Percentiles rank a stretch among this genome's conserved stretches.
phyloP scores from a whole-genome alignment of 2,888 invertebrate species.

The Cephus runcator region DNA sequence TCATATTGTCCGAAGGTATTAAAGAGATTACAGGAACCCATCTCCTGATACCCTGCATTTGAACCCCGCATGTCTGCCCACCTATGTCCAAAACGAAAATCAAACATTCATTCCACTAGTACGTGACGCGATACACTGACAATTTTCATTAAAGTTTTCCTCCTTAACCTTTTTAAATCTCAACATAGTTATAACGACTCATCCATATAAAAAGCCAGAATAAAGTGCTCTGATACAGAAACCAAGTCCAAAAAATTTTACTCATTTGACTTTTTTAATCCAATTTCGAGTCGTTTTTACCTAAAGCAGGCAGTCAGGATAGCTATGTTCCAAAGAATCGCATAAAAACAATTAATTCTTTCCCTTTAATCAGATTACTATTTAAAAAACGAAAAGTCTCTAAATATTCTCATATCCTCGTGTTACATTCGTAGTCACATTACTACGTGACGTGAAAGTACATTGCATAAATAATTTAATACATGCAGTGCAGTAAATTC shows the following conservation, averaged over 20 bases:
- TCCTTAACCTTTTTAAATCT: not conserved
- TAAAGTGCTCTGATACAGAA: not conserved
- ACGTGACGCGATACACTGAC: not conserved
- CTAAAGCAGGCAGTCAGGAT: not conserved
- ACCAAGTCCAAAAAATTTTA: not conserved
- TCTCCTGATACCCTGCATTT: not conserved
- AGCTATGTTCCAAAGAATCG: too few species aligned
- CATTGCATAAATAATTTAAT: too few species aligned
- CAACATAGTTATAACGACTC: not conserved
- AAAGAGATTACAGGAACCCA: not conserved
- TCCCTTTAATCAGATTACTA: too few species aligned
- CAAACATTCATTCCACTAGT: not conserved
- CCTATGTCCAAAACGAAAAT: not conserved
- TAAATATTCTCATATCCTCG: too few species aligned
- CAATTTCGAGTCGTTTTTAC: not conserved
- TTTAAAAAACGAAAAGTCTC: too few species aligned
- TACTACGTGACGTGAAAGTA: too few species aligned
- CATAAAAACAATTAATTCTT: too few species aligned
- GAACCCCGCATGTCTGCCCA: not conserved
- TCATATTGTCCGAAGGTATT: not conserved
- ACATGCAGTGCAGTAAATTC: too few species aligned
- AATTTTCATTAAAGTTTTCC: not conserved
- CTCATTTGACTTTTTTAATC: not conserved
- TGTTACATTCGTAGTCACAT: too few species aligned
- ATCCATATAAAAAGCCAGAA: not conserved